A percentile compares a stretch with the other conserved stretches of the same genome.
Conservation (phyloP, 2,113 vertebrate species). For the Jacana jacana region DNA sequence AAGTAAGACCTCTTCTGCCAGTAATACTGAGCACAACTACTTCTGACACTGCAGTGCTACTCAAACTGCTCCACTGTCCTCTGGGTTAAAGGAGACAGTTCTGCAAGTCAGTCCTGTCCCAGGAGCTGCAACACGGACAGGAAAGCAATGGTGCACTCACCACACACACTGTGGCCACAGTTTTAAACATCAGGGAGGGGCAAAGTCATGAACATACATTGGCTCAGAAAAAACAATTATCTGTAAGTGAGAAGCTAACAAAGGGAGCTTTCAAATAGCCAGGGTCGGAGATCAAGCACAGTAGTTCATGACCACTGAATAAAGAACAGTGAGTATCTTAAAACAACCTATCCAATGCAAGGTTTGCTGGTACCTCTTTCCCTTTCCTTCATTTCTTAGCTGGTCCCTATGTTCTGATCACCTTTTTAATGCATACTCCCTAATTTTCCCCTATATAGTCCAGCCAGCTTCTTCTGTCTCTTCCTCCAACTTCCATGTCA, state of each 20-base stretch:
- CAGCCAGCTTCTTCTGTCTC: neutral
- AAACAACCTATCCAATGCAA: neutral
- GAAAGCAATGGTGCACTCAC: neutral
- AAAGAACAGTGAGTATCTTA: neutral
- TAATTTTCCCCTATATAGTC: neutral
- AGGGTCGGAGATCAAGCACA: neutral
- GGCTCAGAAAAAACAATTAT: neutral
- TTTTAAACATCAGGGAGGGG: neutral
- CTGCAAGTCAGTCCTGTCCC: neutral
- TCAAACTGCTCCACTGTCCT: neutral
- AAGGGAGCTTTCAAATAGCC: neutral
- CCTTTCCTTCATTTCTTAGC: neutral
- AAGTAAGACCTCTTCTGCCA: neutral
- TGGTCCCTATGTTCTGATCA: neutral
- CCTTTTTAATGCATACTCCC: neutral
- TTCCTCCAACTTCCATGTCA: neutral
- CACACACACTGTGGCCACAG: neutral
- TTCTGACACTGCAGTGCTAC: neutral
- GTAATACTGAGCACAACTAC: neutral
- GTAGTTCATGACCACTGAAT: neutral
- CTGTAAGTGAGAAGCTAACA: neutral
- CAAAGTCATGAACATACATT: neutral
- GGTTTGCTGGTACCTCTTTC: neutral
- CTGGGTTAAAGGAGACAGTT: neutral
- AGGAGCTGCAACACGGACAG: neutral